Percentiles rank a stretch among this genome's conserved stretches.
These are phyloP conservation scores for Percopsis omiscomaycus DNA, from an alignment of 2,797 vertebrate species.

Conservation along the genomic window DNA sequence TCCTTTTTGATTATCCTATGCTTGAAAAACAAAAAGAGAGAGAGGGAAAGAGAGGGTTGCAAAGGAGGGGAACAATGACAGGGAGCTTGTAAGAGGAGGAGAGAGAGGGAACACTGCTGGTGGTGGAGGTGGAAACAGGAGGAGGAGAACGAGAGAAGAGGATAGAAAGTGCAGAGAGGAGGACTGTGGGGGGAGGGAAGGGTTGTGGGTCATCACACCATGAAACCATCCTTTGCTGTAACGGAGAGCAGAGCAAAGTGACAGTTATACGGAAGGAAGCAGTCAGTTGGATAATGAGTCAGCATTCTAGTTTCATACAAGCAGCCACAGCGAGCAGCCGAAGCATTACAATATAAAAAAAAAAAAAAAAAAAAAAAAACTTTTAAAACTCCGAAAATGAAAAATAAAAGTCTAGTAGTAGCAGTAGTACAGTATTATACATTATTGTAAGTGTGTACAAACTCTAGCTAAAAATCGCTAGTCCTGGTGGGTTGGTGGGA, in stretches of 20 bases:
- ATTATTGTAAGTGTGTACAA: conserved; percentile 80
- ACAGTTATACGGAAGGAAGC: conserved; percentile 80
- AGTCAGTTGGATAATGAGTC: conserved; percentile 82
- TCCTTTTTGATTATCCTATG: conserved; percentile 64
- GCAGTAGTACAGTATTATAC: conserved; percentile 81
- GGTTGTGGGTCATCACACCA: conserved; percentile 46
- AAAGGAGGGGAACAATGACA: conserved; percentile 15
- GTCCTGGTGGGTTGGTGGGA: conserved; percentile 17
- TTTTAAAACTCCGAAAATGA: conserved; percentile 74
- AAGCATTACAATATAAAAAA: conserved; percentile 68
- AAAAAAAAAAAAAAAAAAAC: conserved; percentile 48
- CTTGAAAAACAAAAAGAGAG: conserved; percentile 48
- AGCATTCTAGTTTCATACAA: conserved; percentile 73
- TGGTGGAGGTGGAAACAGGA: conserved; percentile 12
- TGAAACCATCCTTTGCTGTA: conserved; percentile 57
- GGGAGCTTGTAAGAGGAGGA: conserved; percentile 12
- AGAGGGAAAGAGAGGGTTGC: conserved; percentile 8
- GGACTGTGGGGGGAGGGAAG: conserved; percentile 20
- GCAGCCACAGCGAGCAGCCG: conserved; percentile 73
- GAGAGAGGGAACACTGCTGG: conserved; percentile 24
- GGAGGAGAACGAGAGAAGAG: conserved; percentile 30
- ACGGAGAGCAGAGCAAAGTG: conserved; percentile 72
- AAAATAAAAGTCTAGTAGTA: conserved; percentile 62
- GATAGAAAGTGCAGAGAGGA: conserved; percentile 28
- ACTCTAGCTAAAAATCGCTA: conserved; percentile 66